Conservation (phyloP, 2,888 invertebrate species). For the Loripinus fragilis region DNA sequence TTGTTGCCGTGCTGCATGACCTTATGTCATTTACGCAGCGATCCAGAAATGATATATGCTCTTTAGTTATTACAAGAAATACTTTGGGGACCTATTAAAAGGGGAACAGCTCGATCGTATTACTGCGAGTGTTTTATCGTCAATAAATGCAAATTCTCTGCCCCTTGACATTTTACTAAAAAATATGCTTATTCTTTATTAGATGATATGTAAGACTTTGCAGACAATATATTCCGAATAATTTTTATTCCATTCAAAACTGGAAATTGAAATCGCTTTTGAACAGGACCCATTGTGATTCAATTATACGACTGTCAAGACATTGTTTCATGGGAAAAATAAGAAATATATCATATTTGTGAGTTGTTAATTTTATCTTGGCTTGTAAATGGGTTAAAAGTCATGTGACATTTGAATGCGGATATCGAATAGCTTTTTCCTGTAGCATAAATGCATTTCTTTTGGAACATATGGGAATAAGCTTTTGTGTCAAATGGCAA, state of each 20-base stretch:
- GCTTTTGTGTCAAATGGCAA: conserved; percentile 1
- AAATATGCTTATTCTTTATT: neutral
- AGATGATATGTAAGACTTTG: too few relatives aligned
- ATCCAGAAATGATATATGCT: conserved; percentile 53
- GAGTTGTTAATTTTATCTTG: too few relatives aligned
- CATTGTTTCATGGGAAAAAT: too few relatives aligned
- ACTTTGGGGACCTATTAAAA: conserved; percentile 41
- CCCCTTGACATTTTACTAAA: conserved; percentile 41
- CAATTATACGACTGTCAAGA: too few relatives aligned
- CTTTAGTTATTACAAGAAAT: conserved; percentile 42
- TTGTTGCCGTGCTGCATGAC: conserved; percentile 46
- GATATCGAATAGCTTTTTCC: conserved; percentile 9
- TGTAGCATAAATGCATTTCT: conserved; percentile 7
- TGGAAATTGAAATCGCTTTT: too few relatives aligned
- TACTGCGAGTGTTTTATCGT: conserved; percentile 10
- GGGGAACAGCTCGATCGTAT: conserved; percentile 31
- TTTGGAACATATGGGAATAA: neutral
- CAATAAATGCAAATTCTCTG: conserved; percentile 31
- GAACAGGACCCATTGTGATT: too few relatives aligned
- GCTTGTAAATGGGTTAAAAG: neutral
- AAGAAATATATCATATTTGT: too few relatives aligned
- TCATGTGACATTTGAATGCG: conserved; percentile 32
- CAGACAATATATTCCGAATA: too few relatives aligned
- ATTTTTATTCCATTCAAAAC: too few relatives aligned
- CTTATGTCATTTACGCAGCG: conserved; percentile 43